These are phyloP conservation scores for Sorex araneus DNA, from an alignment of 2,113 vertebrate species.

Conservation along the genomic window DNA sequence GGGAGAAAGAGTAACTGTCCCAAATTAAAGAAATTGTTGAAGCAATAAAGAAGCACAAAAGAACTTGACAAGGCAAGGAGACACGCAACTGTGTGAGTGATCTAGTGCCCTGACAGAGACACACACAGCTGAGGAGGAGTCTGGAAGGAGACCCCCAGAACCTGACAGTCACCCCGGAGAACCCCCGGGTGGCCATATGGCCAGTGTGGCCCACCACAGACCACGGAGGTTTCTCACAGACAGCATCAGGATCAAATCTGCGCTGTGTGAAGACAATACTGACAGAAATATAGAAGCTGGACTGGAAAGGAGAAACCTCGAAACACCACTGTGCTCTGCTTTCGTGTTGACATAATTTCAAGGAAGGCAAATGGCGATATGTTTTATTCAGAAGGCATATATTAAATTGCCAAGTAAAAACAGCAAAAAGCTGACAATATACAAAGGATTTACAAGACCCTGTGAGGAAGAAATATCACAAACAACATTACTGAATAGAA, in stretches of 20 bases:
- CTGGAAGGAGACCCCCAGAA: background rate
- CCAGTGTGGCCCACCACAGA: too few relatives aligned
- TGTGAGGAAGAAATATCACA: slow-evolving; percentile 59
- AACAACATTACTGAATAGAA: slow-evolving; percentile 63
- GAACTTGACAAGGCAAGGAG: background rate
- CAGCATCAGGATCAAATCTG: background rate
- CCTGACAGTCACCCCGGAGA: background rate
- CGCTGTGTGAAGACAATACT: fast-evolving
- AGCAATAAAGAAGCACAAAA: background rate
- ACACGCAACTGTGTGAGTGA: too few relatives aligned
- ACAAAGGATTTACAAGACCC: slow-evolving; percentile 65
- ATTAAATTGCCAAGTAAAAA: slow-evolving; percentile 70
- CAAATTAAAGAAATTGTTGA: background rate
- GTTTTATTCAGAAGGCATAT: slow-evolving; percentile 79
- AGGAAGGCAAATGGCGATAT: slow-evolving; percentile 40
- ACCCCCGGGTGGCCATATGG: fast-evolving
- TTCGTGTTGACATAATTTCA: slow-evolving; percentile 20
- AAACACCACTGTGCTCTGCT: background rate
- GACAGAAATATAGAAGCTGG: background rate
- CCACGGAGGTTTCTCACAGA: background rate
- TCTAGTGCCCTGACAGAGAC: background rate
- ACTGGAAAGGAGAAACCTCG: background rate
- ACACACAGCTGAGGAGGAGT: background rate
- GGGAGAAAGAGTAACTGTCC: background rate
- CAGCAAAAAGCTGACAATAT: slow-evolving; percentile 68